Base-by-base conservation (phyloP, 2,113 vertebrate genomes). In the Trichechus manatus region DNA sequence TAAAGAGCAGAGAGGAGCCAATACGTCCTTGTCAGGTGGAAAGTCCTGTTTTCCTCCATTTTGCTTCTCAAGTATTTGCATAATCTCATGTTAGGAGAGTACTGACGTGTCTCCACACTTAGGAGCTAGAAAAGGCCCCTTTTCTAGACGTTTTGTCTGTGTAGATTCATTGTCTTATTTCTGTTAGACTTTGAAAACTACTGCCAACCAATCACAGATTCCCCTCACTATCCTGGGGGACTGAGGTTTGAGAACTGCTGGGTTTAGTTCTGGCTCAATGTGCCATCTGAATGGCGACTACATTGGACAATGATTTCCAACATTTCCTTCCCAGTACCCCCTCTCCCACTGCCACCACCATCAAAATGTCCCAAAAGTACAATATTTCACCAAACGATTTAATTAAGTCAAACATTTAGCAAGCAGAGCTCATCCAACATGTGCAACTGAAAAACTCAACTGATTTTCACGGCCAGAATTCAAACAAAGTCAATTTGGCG, bases 21-120 rank as follows among this genome's bases (percentile, higher is more conserved):
- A 0, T 1, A 8, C 14, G 33, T 75, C 42, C 80, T 63, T 5
- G 72, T 47, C 47, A 4, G 15, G 64, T n/a, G 84, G 59, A 63
- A 78, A 83, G 84, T 39, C 64, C 85, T 88, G 63, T 80, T 86
- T 91, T 87, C 63, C 64, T 77, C 63, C 70, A 25, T 89, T 59
- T 59, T 39, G 64, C 44, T 87, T 86, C 66, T 79, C 31, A 91
- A 97, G 90, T 53, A 92, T 39, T 39, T 87, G 66, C 75, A 81
- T 74, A 70, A 81, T 80, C 66, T 87, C 39, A 42, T 15, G 29
- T 61, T 59, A 27, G 86, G 87, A 61, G 47, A 80, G 33, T 81
- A 29, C 33, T 75, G 27, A 47, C 6, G 53, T 25, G 0, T 47
- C 63, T 89, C 36, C 31, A n/a, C 11, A 63, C 81, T 66, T 20